Conservation (phyloP, 1,140 invertebrate genomes). For the Druon quercuslanigerum region DNA sequence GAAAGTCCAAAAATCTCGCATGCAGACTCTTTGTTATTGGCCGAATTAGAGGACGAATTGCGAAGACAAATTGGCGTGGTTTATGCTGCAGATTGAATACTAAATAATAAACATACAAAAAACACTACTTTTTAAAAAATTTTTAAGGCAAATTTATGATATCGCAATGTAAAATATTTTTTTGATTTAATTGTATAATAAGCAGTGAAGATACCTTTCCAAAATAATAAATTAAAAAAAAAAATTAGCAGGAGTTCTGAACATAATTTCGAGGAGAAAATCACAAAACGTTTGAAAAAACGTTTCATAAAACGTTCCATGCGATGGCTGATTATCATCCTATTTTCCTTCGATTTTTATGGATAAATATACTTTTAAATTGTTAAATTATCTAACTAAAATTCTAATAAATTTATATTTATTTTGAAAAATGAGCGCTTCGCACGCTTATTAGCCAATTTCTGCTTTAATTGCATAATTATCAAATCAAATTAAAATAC, state of each 20-base stretch:
- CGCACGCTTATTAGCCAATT: too few relatives aligned
- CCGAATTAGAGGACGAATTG: constrained; percentile 81
- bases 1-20: constrained; percentile 80
- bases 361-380: too few relatives aligned
- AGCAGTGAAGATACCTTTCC: background rate
- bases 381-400: too few relatives aligned
- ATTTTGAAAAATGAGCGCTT: too few relatives aligned
- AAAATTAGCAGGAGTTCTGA: too few relatives aligned
- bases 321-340: constrained; percentile 8
- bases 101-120: background rate
- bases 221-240: too few relatives aligned
- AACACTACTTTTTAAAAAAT: background rate
- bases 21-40: constrained; percentile 79
- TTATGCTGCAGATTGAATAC: constrained; percentile 75
- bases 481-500: too few relatives aligned
- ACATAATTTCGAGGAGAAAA: background rate
- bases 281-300: too few relatives aligned
- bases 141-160: too few relatives aligned
- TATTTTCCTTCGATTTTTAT: background rate
- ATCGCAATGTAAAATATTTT: too few relatives aligned
- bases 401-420: too few relatives aligned
- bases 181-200: background rate
- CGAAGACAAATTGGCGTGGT: constrained; percentile 81
- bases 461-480: too few relatives aligned
- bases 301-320: background rate